phyloP scores from a whole-genome alignment of 2,888 invertebrate genomes.

The Strigamia crassipes region DNA sequence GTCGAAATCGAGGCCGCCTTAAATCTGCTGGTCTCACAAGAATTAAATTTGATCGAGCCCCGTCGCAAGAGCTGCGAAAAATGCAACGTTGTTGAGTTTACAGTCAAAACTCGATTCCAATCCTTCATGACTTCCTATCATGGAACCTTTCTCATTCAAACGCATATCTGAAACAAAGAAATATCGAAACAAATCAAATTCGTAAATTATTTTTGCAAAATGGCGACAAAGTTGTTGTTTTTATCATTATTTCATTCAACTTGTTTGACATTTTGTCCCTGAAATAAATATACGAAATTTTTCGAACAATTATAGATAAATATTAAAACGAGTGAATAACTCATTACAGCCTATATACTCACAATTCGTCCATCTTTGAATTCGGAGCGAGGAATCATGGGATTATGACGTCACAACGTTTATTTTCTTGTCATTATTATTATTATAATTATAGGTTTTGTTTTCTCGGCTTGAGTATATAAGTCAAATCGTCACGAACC shows the following conservation, averaged over 20 bases:
- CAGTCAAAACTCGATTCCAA: neutral
- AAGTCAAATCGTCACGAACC: too few relatives aligned
- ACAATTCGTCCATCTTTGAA: neutral
- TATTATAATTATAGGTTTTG: too few relatives aligned
- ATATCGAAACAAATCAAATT: neutral
- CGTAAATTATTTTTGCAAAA: constrained; percentile 5
- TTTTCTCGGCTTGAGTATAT: too few relatives aligned
- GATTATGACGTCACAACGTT: too few relatives aligned
- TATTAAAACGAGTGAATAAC: neutral
- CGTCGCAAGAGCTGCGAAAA: neutral
- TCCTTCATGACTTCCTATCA: neutral
- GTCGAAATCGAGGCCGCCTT: neutral
- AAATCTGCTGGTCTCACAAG: neutral
- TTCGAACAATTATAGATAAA: neutral
- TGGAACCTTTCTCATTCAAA: neutral
- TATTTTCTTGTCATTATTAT: too few relatives aligned
- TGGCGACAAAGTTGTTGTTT: neutral
- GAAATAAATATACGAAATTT: neutral
- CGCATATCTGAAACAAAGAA: too few relatives aligned
- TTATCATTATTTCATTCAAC: neutral
- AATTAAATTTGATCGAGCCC: constrained; percentile 19
- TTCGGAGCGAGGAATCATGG: too few relatives aligned
- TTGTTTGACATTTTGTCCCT: neutral
- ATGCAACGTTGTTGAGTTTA: constrained; percentile 1
- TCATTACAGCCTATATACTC: neutral